Evolutionary conservation across 1,140 invertebrate genomes (phyloP).

Genomic region (Hylaeus anthracinus): DNA sequence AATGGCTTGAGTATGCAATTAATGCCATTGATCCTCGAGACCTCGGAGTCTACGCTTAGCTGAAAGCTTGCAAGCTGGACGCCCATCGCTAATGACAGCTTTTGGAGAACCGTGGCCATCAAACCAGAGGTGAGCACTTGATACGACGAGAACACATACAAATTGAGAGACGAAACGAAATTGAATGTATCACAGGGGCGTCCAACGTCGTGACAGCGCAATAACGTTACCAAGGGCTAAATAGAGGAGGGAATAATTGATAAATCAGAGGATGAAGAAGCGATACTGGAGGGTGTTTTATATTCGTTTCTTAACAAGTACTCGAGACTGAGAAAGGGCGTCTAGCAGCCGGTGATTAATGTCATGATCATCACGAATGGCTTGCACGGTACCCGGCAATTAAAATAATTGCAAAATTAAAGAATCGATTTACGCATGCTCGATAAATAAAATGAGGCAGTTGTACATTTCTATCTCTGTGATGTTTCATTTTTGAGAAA

Average conservation of each 20-base stretch:
- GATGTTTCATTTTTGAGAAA: too few relatives aligned
- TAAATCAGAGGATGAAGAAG: conserved; percentile 7
- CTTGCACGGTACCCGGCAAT: too few relatives aligned
- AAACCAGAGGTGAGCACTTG: neutral
- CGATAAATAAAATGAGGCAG: too few relatives aligned
- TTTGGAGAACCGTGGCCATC: too few relatives aligned
- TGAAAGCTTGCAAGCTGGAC: too few relatives aligned
- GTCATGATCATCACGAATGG: neutral
- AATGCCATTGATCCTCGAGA: too few relatives aligned
- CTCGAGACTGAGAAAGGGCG: neutral
- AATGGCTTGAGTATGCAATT: too few relatives aligned
- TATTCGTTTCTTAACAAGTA: neutral
- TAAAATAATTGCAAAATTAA: too few relatives aligned
- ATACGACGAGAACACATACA: neutral
- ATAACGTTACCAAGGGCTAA: neutral
- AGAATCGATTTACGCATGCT: too few relatives aligned
- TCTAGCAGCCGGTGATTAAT: conserved; percentile 30
- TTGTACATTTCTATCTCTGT: too few relatives aligned
- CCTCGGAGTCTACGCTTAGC: too few relatives aligned
- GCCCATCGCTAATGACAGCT: too few relatives aligned
- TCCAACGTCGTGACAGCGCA: neutral
- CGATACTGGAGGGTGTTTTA: neutral
- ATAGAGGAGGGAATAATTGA: conserved; percentile 31
- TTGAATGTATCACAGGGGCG: neutral
- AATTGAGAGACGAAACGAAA: neutral